These are phyloP conservation scores for Nylanderia fulva DNA, from an alignment of 1,140 invertebrate genomes.

Conservation along the genomic window DNA sequence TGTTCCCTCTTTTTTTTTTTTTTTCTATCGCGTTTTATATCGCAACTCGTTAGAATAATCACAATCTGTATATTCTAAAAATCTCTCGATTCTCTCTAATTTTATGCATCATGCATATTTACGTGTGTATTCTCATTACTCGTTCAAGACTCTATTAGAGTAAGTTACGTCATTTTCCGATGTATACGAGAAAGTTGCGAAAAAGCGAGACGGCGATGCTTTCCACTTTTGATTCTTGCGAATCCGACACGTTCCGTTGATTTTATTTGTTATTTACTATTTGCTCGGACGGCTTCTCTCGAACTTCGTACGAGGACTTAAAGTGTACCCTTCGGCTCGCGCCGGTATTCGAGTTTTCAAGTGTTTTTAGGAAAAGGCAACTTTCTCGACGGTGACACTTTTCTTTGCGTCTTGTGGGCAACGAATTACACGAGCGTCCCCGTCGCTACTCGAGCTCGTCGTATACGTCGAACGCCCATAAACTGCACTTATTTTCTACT, in stretches of 20 bases:
- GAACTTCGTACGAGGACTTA: conserved; percentile 60
- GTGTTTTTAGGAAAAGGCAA: conserved; percentile 62
- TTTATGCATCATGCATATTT: background rate
- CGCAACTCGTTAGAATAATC: conserved; percentile 20
- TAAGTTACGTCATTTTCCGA: background rate
- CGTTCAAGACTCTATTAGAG: background rate
- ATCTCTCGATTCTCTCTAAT: conserved; percentile 29
- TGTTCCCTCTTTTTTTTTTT: conserved; percentile 34
- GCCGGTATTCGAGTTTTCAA: conserved; percentile 52
- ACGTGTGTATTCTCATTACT: background rate
- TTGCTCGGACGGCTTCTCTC: conserved; percentile 30
- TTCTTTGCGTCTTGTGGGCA: conserved; percentile 58
- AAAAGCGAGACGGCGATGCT: conserved; percentile 46
- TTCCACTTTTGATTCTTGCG: conserved; percentile 44
- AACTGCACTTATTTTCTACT: conserved; percentile 58
- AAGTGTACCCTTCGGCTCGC: conserved; percentile 52
- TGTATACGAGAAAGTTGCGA: background rate
- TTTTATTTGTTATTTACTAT: conserved; percentile 63
- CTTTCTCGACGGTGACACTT: conserved; percentile 58
- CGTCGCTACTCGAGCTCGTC: conserved; percentile 58
- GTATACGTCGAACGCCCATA: conserved; percentile 57
- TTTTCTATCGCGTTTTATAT: conserved; percentile 12
- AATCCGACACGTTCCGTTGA: conserved; percentile 39
- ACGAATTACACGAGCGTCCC: conserved; percentile 55
- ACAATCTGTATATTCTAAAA: background rate